Evolutionary conservation across 2,797 vertebrate species (phyloP).

Genomic region (Sebastes minor): DNA sequence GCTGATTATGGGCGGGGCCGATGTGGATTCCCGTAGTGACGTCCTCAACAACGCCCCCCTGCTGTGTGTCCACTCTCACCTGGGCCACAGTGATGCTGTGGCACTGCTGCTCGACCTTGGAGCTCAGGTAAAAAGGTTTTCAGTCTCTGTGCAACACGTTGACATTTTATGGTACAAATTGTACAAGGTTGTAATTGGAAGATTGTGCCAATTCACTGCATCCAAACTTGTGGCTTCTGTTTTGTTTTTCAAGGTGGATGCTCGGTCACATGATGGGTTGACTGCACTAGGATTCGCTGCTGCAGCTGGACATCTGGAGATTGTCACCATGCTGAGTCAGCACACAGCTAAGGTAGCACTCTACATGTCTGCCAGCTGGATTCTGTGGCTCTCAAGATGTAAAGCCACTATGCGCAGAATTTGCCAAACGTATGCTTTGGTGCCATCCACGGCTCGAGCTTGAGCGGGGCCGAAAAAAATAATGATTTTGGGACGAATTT

Average conservation of each 20-base stretch:
- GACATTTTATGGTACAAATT: not conserved
- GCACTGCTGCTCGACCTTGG: slow-evolving; percentile 92
- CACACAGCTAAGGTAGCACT: slow-evolving; percentile 88
- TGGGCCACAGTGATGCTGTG: slow-evolving; percentile 93
- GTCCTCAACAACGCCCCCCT: slow-evolving; percentile 94
- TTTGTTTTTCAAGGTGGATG: slow-evolving; percentile 80
- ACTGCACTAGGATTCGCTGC: slow-evolving; percentile 93
- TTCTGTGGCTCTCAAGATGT: not conserved
- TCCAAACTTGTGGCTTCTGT: not conserved
- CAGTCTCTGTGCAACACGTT: not conserved
- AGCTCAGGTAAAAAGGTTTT: slow-evolving; percentile 74
- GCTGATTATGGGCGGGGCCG: slow-evolving; percentile 92
- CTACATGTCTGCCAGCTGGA: not conserved
- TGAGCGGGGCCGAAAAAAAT: too few species aligned
- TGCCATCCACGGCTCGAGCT: too few species aligned
- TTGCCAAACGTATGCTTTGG: not conserved
- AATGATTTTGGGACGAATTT: too few species aligned
- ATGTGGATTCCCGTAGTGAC: slow-evolving; percentile 90
- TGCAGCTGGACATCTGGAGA: slow-evolving; percentile 89
- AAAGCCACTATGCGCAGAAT: not conserved
- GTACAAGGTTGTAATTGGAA: not conserved
- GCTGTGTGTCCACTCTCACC: slow-evolving; percentile 93
- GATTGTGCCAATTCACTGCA: not conserved
- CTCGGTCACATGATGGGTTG: slow-evolving; percentile 90
- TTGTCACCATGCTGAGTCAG: slow-evolving; percentile 89